Evolutionary conservation across 2,797 vertebrate species (phyloP), one percentile per base, ranked within the genome.

Genomic region (Gallirallus australis): DNA sequence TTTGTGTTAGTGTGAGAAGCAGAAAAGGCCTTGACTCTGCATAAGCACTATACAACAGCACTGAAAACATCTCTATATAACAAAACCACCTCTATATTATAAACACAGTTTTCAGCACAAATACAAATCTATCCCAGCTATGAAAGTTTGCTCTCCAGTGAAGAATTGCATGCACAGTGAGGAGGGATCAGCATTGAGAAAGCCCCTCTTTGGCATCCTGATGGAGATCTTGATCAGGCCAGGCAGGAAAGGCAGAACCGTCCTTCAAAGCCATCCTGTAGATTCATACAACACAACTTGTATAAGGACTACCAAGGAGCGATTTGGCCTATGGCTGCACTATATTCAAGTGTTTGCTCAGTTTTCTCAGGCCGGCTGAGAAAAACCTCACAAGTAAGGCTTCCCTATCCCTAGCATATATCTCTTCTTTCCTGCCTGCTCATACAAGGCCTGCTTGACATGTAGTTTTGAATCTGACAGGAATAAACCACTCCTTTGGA

Each of bases 131-230:
- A 27, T 27, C 25, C 27, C 50, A 52, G 15, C 50, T 52, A 14
- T 20, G 61, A 56, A 89, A 21, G 0, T 0, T n/a, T 83, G 39
- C 40, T 88, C 84, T 87, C 19, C 31, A 79, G 53, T 91, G 19
- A 12, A 59, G 52, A 92, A 86, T 39, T 21, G 14, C 15, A 42
- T 23, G 33, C 37, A 81, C 20, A 50, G 15, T 19, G 21, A 59
- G 20, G 20, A 71, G 5, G 12, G 1, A 4, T 54, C 15, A 30
- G 14, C 59, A 71, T 39, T 54, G 60, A 83, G 81, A 88, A 85
- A 60, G 6, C 5, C 15, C 24, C 16, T 75, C 10, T 3, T 0
- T 25, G 5, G 19, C 24, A 50, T 40, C 17, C 11, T 75, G 15
- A 15, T 35, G 24, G 5, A 12, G 3, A 61, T 72, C 39, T 70